Base-by-base conservation (phyloP, 2,888 invertebrate species). In the Colletes collaris region DNA sequence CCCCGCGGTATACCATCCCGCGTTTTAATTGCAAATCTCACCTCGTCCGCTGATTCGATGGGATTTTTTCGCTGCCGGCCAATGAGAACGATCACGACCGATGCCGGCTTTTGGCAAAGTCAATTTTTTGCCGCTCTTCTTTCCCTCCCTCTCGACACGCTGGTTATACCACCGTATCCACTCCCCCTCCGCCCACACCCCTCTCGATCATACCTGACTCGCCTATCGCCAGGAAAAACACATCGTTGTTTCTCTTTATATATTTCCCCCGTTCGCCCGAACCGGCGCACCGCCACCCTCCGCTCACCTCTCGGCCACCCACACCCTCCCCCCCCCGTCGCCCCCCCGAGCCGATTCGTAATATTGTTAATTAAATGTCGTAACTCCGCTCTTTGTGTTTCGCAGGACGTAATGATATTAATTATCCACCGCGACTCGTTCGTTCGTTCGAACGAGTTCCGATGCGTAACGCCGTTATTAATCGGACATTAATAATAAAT, bases 21-120 rank as follows among this genome's bases (percentile, higher is more conserved):
- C 87, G 89, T 89, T 91, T 91, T 91, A 91, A 90, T 92, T 92
- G 91, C 91, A 91, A 91, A 87, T 82, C 88, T 87, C 90, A 89
- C 90, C 90, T 90, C 88, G 91, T 85, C 89, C 89, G 89, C 91
- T 90, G 92, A 91, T 92, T 92, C 91, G 90, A 91, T 90, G 89
- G 89, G 90, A 92, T 91, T 90, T 91, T 91, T 90, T 89, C 88
- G 86, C 84, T 85, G 86, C 88, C 86, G 90, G 89, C 91, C 91
- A 91, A 91, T 91, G 91, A 90, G 91, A 90, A 89, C 87, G 89
- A 88, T 88, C 87, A 87, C 88, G 89, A 89, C 87, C 89, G 88
- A 88, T 89, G 85, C 86, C 82, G 81, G 84, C 86, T 85, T 85
- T 86, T 83, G 85, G 86, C 83, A 86, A 86, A 85, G 86, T 84